Conservation (phyloP, 2,113 vertebrate genomes). For the Alligator sinensis region DNA sequence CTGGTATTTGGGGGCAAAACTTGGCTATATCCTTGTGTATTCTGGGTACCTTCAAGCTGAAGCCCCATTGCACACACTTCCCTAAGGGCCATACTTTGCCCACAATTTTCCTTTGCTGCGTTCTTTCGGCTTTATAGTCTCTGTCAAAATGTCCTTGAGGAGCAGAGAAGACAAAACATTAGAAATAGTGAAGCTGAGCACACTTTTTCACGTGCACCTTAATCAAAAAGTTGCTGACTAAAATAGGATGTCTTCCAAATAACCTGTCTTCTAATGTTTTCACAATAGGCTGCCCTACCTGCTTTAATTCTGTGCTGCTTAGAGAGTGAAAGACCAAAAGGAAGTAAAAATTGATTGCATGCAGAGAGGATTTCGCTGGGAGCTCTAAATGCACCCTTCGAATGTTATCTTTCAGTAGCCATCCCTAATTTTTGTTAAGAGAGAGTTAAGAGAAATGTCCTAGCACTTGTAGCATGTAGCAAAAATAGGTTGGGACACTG, state of each 20-base stretch:
- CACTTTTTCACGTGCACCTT: conserved; percentile 15
- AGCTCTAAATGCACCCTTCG: neutral
- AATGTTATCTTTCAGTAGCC: neutral
- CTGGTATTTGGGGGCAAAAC: neutral
- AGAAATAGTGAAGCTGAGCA: conserved; percentile 16
- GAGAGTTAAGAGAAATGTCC: neutral
- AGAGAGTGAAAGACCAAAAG: neutral
- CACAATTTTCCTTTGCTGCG: neutral
- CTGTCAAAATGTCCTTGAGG: conserved; percentile 9
- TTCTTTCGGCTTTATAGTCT: conserved; percentile 13
- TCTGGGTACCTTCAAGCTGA: neutral
- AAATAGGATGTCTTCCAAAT: neutral
- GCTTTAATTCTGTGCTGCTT: neutral
- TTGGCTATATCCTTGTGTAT: neutral
- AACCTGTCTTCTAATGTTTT: conserved; percentile 31
- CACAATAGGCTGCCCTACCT: conserved; percentile 24
- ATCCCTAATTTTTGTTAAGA: neutral
- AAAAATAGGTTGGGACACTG: neutral
- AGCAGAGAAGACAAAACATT: neutral
- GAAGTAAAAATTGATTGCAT: neutral
- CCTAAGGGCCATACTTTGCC: conserved; percentile 28
- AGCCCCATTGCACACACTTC: neutral
- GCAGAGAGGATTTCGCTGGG: neutral
- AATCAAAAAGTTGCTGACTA: conserved; percentile 8
- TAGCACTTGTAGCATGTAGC: neutral